A percentile compares a stretch with the other conserved stretches of the same genome.
Conservation (phyloP, 2,888 invertebrate species). For the Drosophila hamatofila region DNA sequence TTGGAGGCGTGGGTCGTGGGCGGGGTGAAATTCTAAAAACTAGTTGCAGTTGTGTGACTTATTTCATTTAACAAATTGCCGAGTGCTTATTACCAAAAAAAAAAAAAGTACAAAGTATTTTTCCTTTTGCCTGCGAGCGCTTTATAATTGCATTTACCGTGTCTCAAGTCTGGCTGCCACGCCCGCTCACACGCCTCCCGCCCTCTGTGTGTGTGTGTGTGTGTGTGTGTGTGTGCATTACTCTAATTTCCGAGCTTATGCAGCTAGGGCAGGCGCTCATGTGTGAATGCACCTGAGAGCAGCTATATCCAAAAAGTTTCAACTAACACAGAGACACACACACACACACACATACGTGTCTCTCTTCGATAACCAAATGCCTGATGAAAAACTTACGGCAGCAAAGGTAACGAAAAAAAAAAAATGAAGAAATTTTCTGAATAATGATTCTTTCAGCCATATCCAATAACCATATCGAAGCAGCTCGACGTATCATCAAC, state of each 20-base stretch:
- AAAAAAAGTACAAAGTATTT: constrained; percentile 15
- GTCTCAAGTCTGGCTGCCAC: constrained; percentile 34
- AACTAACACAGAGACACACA: constrained; percentile 5
- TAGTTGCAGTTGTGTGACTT: constrained; percentile 46
- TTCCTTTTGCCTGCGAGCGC: constrained; percentile 57
- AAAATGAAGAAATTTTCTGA: constrained; percentile 17
- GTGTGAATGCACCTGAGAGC: constrained; percentile 75
- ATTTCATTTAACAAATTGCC: constrained; percentile 61
- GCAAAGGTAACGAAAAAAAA: not conserved
- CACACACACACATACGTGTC: not conserved
- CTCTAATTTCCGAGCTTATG: constrained; percentile 59
- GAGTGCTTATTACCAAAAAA: constrained; percentile 71
- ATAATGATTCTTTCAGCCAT: constrained; percentile 14
- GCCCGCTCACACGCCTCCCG: not conserved
- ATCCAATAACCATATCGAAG: constrained; percentile 33
- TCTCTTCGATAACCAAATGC: constrained; percentile 71
- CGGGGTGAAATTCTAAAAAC: constrained; percentile 17
- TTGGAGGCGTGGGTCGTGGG: not conserved
- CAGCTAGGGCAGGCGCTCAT: constrained; percentile 56
- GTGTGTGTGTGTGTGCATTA: constrained; percentile 39
- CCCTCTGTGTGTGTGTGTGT: no score
- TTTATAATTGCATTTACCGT: constrained; percentile 70
- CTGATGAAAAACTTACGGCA: constrained; percentile 60
- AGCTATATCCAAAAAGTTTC: constrained; percentile 56
- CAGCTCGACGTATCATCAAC: constrained; percentile 58